Evolutionary conservation across 2,113 vertebrate genomes (phyloP).

Genomic region (Clupea harengus): DNA sequence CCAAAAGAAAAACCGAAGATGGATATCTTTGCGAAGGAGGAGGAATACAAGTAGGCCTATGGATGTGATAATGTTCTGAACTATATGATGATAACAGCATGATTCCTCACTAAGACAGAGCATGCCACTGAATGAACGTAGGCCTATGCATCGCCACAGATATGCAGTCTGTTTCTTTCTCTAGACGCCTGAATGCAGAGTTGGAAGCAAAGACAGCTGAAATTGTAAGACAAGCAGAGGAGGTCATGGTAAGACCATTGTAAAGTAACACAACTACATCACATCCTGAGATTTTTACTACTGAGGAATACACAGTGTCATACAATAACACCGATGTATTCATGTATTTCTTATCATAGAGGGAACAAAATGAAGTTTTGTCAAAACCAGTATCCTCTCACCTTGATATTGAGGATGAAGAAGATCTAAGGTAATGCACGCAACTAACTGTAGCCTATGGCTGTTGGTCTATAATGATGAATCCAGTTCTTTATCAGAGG

Average conservation of each 20-base stretch:
- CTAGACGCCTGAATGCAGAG: slow-evolving; percentile 87
- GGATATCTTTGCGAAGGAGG: slow-evolving; percentile 76
- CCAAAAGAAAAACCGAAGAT: slow-evolving; percentile 46
- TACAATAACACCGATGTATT: not conserved
- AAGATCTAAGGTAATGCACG: slow-evolving; percentile 67
- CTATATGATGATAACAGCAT: not conserved
- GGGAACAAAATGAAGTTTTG: slow-evolving; percentile 73
- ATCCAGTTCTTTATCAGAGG: not conserved
- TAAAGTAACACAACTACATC: not conserved
- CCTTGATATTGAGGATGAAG: slow-evolving; percentile 64
- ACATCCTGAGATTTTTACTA: not conserved
- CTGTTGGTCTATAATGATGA: not conserved
- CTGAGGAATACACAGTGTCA: not conserved
- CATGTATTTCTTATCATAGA: slow-evolving; percentile 64
- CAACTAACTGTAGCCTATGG: not conserved
- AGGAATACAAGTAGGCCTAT: slow-evolving; percentile 80
- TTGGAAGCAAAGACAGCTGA: slow-evolving; percentile 88
- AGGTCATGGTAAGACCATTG: slow-evolving; percentile 79
- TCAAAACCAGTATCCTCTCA: slow-evolving; percentile 70
- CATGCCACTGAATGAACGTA: not conserved
- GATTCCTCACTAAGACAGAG: not conserved
- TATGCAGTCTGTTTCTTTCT: slow-evolving; percentile 39
- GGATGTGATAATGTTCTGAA: not conserved
- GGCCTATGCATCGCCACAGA: not conserved
- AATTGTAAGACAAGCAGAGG: slow-evolving; percentile 82